Conservation (phyloP, 2,113 vertebrate species). For the Casuarius casuarius region DNA sequence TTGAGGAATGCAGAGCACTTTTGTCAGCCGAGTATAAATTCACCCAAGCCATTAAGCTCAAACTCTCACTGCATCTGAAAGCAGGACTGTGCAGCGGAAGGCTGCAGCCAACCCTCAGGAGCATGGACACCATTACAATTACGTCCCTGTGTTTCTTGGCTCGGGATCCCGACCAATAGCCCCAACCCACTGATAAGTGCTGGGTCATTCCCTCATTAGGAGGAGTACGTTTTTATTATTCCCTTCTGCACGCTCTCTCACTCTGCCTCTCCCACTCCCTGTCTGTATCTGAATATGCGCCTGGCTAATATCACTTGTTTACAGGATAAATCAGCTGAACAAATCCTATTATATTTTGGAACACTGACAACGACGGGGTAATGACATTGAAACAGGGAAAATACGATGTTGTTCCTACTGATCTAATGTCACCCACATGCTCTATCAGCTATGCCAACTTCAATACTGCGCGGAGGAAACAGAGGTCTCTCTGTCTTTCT, state of each 20-base stretch:
- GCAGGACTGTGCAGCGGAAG: not conserved
- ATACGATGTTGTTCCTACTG: not conserved
- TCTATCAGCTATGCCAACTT: not conserved
- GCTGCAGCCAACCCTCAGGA: not conserved
- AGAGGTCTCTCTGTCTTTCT: not conserved
- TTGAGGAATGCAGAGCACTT: not conserved
- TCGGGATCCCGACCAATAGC: not conserved
- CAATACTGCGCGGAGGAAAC: not conserved
- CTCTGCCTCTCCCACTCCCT: constrained; percentile 28
- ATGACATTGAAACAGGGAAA: constrained; percentile 49
- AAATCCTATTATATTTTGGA: constrained; percentile 77
- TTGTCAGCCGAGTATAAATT: not conserved
- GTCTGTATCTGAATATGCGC: not conserved
- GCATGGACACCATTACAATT: not conserved
- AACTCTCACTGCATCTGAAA: not conserved
- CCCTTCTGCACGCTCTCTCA: not conserved
- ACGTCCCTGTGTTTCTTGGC: constrained; percentile 41
- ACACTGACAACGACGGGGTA: constrained; percentile 10
- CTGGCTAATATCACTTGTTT: constrained; percentile 64
- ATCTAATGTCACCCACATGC: not conserved
- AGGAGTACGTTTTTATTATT: constrained; percentile 67
- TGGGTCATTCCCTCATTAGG: constrained; percentile 71
- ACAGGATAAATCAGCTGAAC: constrained; percentile 72
- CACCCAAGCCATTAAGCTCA: not conserved
- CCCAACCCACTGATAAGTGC: not conserved